These are phyloP conservation scores for Xenopus petersii DNA, from an alignment of 2,797 vertebrate genomes.

Conservation along the genomic window DNA sequence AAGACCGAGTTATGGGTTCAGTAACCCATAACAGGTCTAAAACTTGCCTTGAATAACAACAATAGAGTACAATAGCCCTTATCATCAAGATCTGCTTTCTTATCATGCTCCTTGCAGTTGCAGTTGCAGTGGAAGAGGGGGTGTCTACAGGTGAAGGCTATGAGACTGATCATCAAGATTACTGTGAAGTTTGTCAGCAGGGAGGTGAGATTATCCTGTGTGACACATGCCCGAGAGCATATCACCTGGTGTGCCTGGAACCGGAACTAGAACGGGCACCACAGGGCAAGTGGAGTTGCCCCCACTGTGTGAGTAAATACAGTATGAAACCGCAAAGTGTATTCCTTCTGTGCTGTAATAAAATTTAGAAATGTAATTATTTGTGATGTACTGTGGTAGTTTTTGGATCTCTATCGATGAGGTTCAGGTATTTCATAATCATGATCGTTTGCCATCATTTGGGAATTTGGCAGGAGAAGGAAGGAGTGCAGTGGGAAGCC, in stretches of 20 bases:
- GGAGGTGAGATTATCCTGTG: slow-evolving; percentile 92
- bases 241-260: slow-evolving; percentile 91
- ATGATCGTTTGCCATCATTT: neutral
- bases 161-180: slow-evolving; percentile 92
- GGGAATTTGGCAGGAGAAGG: slow-evolving; percentile 76
- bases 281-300: slow-evolving; percentile 92
- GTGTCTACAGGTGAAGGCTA: slow-evolving; percentile 74
- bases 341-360: too few relatives aligned
- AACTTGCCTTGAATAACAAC: too few relatives aligned
- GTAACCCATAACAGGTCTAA: too few relatives aligned
- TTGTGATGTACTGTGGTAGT: too few relatives aligned
- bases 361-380: too few relatives aligned
- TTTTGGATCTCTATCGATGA: too few relatives aligned
- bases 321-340: too few relatives aligned
- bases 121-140: slow-evolving; percentile 67
- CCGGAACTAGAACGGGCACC: slow-evolving; percentile 89
- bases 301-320: slow-evolving; percentile 87
- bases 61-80: too few relatives aligned
- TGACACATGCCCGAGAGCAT: slow-evolving; percentile 88
- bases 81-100: neutral
- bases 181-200: slow-evolving; percentile 93
- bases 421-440: too few relatives aligned
- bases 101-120: slow-evolving; percentile 43
- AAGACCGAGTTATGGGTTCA: too few relatives aligned
- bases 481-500: slow-evolving; percentile 93